These are phyloP conservation scores for Bungarus multicinctus DNA, from an alignment of 2,113 vertebrate genomes.

Conservation along the genomic window DNA sequence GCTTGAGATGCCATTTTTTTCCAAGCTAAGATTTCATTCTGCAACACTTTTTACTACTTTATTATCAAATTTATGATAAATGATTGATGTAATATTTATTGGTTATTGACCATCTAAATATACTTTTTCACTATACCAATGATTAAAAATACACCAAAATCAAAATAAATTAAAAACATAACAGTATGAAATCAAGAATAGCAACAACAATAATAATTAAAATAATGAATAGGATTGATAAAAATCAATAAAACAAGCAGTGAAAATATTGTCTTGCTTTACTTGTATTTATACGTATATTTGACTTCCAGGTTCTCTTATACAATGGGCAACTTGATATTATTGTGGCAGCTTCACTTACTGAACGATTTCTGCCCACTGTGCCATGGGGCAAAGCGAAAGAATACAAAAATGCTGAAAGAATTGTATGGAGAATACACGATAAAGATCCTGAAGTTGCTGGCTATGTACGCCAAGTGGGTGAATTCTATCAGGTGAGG, in stretches of 20 bases:
- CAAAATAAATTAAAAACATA: not conserved
- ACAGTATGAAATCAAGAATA: not conserved
- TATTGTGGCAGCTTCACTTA: slow-evolving; percentile 80
- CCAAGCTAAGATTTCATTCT: not conserved
- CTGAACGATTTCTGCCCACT: slow-evolving; percentile 76
- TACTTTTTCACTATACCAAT: not conserved
- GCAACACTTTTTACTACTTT: not conserved
- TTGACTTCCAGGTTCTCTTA: slow-evolving; percentile 74
- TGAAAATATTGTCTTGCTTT: not conserved
- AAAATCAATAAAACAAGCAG: not conserved
- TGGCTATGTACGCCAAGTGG: slow-evolving; percentile 79
- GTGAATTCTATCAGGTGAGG: slow-evolving; percentile 81
- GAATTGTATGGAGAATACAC: slow-evolving; percentile 79
- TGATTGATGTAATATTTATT: not conserved
- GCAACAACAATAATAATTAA: not conserved
- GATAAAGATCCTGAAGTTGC: slow-evolving; percentile 79
- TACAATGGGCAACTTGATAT: slow-evolving; percentile 89
- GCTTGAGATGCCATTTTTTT: not conserved
- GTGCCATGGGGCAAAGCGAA: slow-evolving; percentile 76
- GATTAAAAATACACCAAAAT: not conserved
- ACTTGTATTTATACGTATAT: not conserved
- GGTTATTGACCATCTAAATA: not conserved
- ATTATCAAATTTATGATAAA: not conserved
- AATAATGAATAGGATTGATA: not conserved
- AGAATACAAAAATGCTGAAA: slow-evolving; percentile 66